Conservation (phyloP, 2,113 vertebrate genomes). For the Aldabrachelys gigantea region DNA sequence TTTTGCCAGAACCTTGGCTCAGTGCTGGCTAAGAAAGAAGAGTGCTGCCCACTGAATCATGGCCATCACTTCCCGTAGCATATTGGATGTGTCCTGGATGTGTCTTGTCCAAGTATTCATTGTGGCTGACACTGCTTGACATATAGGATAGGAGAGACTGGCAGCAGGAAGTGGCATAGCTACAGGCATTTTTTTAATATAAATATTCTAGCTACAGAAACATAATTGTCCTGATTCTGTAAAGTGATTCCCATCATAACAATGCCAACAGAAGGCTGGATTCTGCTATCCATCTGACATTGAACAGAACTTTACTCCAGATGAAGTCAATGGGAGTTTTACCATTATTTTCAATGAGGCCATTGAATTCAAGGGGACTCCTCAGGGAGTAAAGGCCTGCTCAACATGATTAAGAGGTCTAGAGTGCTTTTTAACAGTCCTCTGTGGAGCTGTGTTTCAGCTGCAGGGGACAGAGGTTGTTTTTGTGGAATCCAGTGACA, state of each 20-base stretch:
- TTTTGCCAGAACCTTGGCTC: neutral
- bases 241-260: neutral
- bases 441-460: neutral
- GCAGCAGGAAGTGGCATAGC: neutral
- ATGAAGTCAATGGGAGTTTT: neutral
- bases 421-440: neutral
- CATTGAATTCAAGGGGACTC: neutral
- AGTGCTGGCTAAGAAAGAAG: neutral
- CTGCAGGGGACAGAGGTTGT: neutral
- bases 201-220: neutral
- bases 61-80: neutral
- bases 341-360: neutral
- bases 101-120: neutral
- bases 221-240: neutral
- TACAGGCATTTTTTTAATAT: neutral
- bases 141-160: fast-evolving
- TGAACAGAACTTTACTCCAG: neutral
- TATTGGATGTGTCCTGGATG: neutral
- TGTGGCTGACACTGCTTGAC: fast-evolving
- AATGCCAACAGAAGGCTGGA: fast-evolving
- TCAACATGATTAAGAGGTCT: neutral
- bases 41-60: neutral
- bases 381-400: neutral
- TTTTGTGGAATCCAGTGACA: slow-evolving; percentile 31
- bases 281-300: fast-evolving